Evolutionary conservation across 1,140 invertebrate species (phyloP), one percentile per base, ranked within the genome.

Genomic region (Amyelois transitella): DNA sequence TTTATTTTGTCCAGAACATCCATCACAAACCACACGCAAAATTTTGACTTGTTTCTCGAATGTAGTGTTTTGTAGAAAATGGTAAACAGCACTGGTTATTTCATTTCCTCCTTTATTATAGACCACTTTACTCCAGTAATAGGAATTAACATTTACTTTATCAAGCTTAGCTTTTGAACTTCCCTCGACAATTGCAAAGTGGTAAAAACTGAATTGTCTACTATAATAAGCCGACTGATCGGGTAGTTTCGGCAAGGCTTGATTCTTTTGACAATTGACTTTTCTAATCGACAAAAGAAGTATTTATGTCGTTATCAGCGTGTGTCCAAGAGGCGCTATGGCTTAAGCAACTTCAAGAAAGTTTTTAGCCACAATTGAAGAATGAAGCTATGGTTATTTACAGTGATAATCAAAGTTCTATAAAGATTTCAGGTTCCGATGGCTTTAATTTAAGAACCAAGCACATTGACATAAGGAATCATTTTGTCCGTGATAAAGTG

Each of bases 161-260:
- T 24, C 21, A 12, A 64, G 47, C 47, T 52, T 52, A 14, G 44
- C 18, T 47, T 57, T 63, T 10, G 55, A 58, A 45, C 24, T 21
- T 21, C 70, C 72, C 48, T 56, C 48, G 5, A 74, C 69, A 14
- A 80, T 66, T 5, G 70, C 72, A 47, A 80, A 77, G 56, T 77
- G 77, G 43, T 73, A 77, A 22, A 77, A 53, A 58, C 73, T 69
- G 6, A 82, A 51, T 56, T 85, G 75, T 6, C 71, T 21, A n/a
- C 54, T 54, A 43, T 76, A 81, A 64, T 79, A 81, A 1, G 69
- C 63, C 25, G 48, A 49, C 55, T 81, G 77, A 51, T 81, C 74
- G 7, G 67, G 74, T 10, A 81, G 12, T 60, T 78, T 81, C 1
- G 72, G 71, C 6, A 78, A n/a, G n/a, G n/a, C n/a, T n/a, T n/a